Evolutionary conservation across 1,140 invertebrate genomes (phyloP), one percentile per base, ranked within the genome.

Genomic region (Rhynchophorus ferrugineus): DNA sequence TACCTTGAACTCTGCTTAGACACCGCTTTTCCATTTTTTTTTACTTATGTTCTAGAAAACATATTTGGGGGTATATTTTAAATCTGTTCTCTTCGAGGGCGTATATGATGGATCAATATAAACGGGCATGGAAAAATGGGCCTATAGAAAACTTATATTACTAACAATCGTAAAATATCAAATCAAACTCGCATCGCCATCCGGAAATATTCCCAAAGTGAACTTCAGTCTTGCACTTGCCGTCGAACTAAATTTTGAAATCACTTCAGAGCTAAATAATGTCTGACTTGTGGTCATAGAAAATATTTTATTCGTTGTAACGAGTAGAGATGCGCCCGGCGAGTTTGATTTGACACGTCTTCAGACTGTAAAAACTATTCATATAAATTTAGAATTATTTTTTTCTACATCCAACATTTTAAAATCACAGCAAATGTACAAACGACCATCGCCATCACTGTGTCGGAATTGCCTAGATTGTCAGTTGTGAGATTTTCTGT

Each of bases 341-440:
- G 35, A 13, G 17, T 43, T 45, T 53, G 42, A 46, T 46, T 53
- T 43, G 46, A 53, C 44, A 29, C 5, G 29, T 21, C 19, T 45
- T 20, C 38, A 29, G 18, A 53, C 19, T 20, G 17, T 53, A 19
- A 43, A 29, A 54, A 33, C 18, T 49, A 37, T 46, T 39, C 45
- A 44, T 49, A 59, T 48, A 50, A 50, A 55, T 59, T 56, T 46
- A 56, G 53, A 59, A 56, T 58, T 44, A 44, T 54, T 45, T 54
- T 46, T 35, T 47, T 41, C 45, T 59, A 61, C 55, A 62, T 61
- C 57, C 56, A 62, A 63, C 59, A 62, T 53, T 55, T 53, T 55
- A 58, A 34, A 64, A 65, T 65, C 63, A 65, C 63, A 65, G 63
- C 58, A 63, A 63, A 58, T 58, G 57, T 63, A 60, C 51, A 61